These are phyloP conservation scores for Rhagonycha fulva DNA, from an alignment of 2,888 invertebrate genomes.

Conservation along the genomic window DNA sequence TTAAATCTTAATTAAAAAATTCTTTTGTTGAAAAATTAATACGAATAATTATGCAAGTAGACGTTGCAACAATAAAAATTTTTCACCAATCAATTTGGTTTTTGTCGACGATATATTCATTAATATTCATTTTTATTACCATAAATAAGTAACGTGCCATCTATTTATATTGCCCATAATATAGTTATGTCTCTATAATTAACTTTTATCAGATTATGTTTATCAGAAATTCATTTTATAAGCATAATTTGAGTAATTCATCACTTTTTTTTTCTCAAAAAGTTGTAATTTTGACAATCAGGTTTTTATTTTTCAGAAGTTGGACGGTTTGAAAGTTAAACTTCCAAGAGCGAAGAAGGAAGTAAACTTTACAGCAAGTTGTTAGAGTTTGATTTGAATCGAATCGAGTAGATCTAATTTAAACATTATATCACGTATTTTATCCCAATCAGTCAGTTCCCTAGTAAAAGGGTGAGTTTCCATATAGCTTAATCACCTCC, in stretches of 20 bases:
- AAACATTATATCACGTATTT: slow-evolving; percentile 57
- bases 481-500: slow-evolving; percentile 64
- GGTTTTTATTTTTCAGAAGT: not conserved
- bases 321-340: not conserved
- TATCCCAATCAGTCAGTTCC: slow-evolving; percentile 55
- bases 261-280: not conserved
- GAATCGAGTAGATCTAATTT: slow-evolving; percentile 46
- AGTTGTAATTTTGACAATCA: not conserved
- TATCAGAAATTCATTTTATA: not conserved
- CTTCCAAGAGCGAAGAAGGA: not conserved
- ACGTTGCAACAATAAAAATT: not conserved
- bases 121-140: slow-evolving; percentile 7
- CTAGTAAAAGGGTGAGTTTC: slow-evolving; percentile 58
- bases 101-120: not conserved
- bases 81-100: not conserved
- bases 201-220: not conserved
- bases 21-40: not conserved
- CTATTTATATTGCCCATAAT: not conserved
- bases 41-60: not conserved
- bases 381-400: slow-evolving; percentile 4
- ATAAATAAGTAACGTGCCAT: slow-evolving; percentile 1
- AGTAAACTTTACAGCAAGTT: slow-evolving; percentile 12
- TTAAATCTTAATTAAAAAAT: not conserved
- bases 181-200: not conserved
- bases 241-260: not conserved